Evolutionary conservation across 92 coral and sea anemone species (phyloP), one percentile per base, ranked within the genome.

Genomic region (Porites lobata): DNA sequence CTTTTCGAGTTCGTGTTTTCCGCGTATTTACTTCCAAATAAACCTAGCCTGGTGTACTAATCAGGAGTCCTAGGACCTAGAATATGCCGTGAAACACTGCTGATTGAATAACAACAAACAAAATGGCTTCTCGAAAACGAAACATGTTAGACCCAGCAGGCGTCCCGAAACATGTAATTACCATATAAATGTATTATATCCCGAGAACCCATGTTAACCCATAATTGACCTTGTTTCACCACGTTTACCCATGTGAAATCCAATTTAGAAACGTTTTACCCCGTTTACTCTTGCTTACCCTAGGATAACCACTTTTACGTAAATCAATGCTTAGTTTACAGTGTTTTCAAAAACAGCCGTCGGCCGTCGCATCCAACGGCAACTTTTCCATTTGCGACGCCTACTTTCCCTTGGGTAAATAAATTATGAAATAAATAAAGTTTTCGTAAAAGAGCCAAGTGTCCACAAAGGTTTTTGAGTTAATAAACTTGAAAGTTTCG

Each of bases 401-500:
- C 88, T 75, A 65, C 88, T 85, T 76, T 74, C 32, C 76, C 50
- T 63, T 85, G 54, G 76, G 67, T 50, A 62, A 50, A 84, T 84
- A 76, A 54, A 85, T 85, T 50, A 51, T 77, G 17, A 64, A 51
- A 24, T 85, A 57, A 85, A 65, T 24, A 56, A 76, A 67, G 10
- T 29, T 85, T 85, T 76, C 8, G 5, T 20, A 66, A 85, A 85
- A 76, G 76, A 64, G 75, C 76, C 8, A 75, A 54, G 75, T 80
- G 75, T 68, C 64, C 75, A 80, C 65, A 66, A 51, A 80, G 65
- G 67, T 72, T 64, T 72, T 65, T 80, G 79, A 87, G 91, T 24
- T 70, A 87, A 74, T 43, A 81, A 73, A 80, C 83, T 73, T 80
- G 91, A 83, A 75, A 75, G 10, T 72, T 84, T 67, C 52, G 54